Percentiles rank a stretch among this genome's conserved stretches.
Conservation (phyloP, 2,888 invertebrate genomes). For the Lasioglossum zephyrum region DNA sequence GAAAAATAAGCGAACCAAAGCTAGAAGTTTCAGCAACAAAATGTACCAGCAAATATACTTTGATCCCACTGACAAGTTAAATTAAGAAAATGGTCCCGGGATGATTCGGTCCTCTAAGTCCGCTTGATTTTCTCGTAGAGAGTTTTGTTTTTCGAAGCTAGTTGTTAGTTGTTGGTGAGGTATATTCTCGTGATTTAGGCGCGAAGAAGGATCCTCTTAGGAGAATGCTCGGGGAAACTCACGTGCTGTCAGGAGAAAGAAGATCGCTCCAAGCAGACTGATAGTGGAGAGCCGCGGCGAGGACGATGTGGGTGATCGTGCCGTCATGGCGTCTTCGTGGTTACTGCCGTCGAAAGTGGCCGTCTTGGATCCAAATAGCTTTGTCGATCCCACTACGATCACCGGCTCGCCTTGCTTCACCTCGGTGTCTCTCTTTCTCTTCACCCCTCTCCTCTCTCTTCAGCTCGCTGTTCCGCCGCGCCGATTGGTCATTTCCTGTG, state of each 20-base stretch:
- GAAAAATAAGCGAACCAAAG: too few relatives aligned
- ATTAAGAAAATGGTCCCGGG: too few relatives aligned
- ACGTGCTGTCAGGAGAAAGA: constrained; percentile 78
- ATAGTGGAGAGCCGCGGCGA: constrained; percentile 72
- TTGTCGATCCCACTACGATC: constrained; percentile 77
- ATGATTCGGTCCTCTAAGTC: neutral
- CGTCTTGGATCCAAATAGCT: constrained; percentile 79
- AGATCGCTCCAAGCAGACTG: constrained; percentile 75
- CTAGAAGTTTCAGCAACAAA: too few relatives aligned
- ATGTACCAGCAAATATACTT: too few relatives aligned
- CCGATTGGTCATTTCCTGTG: constrained; percentile 31
- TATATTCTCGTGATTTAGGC: neutral
- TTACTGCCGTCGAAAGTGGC: constrained; percentile 82
- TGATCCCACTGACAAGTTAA: too few relatives aligned
- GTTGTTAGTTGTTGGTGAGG: neutral
- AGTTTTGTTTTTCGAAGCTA: neutral
- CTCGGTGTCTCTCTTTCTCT: constrained; percentile 68
- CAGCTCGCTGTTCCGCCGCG: constrained; percentile 27
- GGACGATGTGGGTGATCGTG: constrained; percentile 79
- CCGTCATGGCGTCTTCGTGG: constrained; percentile 83
- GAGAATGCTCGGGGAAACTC: constrained; percentile 66
- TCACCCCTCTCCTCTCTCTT: constrained; percentile 37
- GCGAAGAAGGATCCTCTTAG: neutral
- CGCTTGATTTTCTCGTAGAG: neutral
- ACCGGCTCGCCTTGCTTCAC: constrained; percentile 75